Conservation (phyloP, 2,888 invertebrate species). For the Parthenolecanium corni region DNA sequence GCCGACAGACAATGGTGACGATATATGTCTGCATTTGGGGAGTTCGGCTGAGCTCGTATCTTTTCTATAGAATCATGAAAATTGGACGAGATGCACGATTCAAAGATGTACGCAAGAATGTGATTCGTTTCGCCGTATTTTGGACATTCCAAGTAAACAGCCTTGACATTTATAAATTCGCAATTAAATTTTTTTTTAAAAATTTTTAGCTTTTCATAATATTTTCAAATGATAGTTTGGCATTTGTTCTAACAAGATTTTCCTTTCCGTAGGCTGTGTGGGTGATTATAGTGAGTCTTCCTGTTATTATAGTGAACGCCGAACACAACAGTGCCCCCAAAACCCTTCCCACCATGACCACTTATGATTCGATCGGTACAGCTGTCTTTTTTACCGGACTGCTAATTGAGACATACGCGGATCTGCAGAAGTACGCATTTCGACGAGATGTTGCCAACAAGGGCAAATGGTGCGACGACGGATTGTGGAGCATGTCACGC, state of each 20-base stretch:
- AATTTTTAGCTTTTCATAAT: too few relatives aligned
- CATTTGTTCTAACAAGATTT: conserved; percentile 9
- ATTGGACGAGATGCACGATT: conserved; percentile 84
- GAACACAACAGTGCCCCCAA: conserved; percentile 63
- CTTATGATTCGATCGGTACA: conserved; percentile 73
- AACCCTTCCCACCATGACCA: conserved; percentile 69
- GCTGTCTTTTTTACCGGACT: conserved; percentile 74
- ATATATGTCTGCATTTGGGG: conserved; percentile 82
- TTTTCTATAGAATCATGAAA: conserved; percentile 80
- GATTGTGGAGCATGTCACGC: conserved; percentile 74
- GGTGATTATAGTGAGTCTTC: conserved; percentile 83
- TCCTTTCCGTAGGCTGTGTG: conserved; percentile 72
- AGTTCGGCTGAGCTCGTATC: conserved; percentile 68
- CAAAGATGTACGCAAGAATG: conserved; percentile 75
- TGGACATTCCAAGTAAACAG: conserved; percentile 72
- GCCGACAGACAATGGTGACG: conserved; percentile 82
- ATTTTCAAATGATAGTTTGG: too few relatives aligned
- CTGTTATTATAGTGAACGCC: conserved; percentile 82
- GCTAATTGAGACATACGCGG: conserved; percentile 78
- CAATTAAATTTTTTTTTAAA: too few relatives aligned
- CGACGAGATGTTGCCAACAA: conserved; percentile 77
- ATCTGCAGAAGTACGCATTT: conserved; percentile 83
- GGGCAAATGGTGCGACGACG: conserved; percentile 87
- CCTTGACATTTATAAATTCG: too few relatives aligned
- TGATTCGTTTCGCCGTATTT: conserved; percentile 78